Conservation (phyloP, 2,797 vertebrate genomes). For the Leptoclinus maculatus region DNA sequence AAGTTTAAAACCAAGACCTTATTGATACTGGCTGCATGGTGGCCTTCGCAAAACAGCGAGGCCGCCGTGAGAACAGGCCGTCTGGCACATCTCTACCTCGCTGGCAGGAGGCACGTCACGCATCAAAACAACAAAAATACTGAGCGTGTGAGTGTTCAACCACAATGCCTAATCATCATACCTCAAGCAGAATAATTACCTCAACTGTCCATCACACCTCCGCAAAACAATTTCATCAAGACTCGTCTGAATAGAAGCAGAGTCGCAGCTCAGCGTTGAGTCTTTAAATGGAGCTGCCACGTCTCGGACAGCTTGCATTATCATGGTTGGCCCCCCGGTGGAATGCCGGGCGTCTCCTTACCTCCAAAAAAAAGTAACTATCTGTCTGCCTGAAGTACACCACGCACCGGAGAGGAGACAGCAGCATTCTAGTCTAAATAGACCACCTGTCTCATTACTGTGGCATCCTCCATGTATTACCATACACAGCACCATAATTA, state of each 20-base stretch:
- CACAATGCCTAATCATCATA: constrained; percentile 58
- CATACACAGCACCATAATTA: constrained; percentile 32
- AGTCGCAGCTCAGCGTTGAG: constrained; percentile 6
- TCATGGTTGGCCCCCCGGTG: constrained; percentile 36
- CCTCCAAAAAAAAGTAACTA: constrained; percentile 5
- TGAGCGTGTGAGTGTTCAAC: constrained; percentile 28
- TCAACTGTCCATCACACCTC: constrained; percentile 64
- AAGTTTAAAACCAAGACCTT: constrained; percentile 34
- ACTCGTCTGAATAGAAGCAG: constrained; percentile 47
- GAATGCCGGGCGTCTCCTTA: constrained; percentile 25
- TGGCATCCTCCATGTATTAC: constrained; percentile 36
- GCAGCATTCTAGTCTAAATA: constrained; percentile 6
- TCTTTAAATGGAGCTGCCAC: constrained; percentile 43
- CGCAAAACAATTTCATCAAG: constrained; percentile 60
- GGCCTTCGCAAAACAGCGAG: constrained; percentile 35
- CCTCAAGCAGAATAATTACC: constrained; percentile 66
- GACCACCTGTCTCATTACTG: constrained; percentile 57
- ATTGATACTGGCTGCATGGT: constrained; percentile 45
- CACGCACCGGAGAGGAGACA: constrained; percentile 34
- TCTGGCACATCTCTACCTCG: constrained; percentile 31
- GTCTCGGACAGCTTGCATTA: constrained; percentile 50
- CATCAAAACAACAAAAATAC: constrained; percentile 48
- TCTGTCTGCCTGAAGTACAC: constrained; percentile 29
- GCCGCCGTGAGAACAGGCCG: constrained; percentile 33
- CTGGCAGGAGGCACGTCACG: constrained; percentile 41